Evolutionary conservation across 2,113 vertebrate species (phyloP).

Genomic region (Agapornis roseicollis): DNA sequence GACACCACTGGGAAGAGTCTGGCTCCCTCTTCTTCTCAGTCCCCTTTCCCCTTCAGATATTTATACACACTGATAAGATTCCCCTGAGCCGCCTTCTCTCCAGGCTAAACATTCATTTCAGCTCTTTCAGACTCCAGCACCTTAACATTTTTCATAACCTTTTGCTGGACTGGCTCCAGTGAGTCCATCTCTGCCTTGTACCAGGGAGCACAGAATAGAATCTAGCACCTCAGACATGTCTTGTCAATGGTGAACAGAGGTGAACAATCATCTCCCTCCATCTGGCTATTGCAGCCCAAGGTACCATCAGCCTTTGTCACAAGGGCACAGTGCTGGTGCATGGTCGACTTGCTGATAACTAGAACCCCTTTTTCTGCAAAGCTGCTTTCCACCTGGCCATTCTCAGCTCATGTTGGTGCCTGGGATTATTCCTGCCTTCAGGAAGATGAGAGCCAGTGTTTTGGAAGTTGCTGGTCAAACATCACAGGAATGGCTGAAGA

Average conservation of each 20-base stretch:
- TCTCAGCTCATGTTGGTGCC: neutral
- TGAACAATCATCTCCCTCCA: neutral
- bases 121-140: neutral
- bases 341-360: neutral
- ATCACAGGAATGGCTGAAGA: neutral
- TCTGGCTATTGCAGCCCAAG: neutral
- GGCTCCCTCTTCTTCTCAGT: neutral
- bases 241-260: neutral
- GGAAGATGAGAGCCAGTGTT: neutral
- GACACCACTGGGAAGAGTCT: neutral
- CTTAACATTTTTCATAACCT: neutral
- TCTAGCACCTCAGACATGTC: neutral
- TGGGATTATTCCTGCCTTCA: neutral
- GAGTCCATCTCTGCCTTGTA: neutral
- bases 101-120: neutral
- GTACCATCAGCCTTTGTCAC: neutral
- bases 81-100: neutral
- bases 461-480: neutral
- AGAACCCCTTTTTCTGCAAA: neutral
- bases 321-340: neutral
- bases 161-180: neutral
- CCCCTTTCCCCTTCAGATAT: neutral
- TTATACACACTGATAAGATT: neutral
- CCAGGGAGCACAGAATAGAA: neutral
- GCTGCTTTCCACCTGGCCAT: neutral